phyloP scores from a whole-genome alignment of 2,113 vertebrate species.

The Proteles cristata region DNA sequence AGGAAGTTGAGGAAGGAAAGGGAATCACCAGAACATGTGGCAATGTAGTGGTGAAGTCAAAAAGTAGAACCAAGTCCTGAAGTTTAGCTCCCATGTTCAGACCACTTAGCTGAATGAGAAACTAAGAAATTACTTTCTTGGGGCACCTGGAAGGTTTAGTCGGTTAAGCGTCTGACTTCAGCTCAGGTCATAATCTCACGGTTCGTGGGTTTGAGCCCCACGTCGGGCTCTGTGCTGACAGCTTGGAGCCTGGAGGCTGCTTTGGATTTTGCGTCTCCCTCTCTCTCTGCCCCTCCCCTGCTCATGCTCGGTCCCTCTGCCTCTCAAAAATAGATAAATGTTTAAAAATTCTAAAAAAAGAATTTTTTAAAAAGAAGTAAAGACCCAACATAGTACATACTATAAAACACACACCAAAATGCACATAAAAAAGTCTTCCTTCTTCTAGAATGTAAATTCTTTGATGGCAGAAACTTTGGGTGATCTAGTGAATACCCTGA shows the following conservation, averaged over 20 bases:
- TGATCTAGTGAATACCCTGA: not conserved
- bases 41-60: not conserved
- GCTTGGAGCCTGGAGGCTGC: not conserved
- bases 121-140: not conserved
- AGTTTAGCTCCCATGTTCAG: not conserved
- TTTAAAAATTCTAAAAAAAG: not conserved
- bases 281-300: not conserved
- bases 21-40: not conserved
- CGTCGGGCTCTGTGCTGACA: not conserved
- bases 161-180: not conserved
- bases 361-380: not conserved
- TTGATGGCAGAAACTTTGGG: not conserved
- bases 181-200: not conserved
- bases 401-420: not conserved
- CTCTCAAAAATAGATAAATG: not conserved
- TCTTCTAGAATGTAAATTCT: not conserved
- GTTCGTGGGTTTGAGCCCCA: not conserved
- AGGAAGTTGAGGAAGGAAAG: not conserved
- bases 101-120: not conserved
- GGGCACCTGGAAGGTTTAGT: not conserved
- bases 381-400: not conserved
- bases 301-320: not conserved
- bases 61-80: not conserved
- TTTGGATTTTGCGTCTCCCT: not conserved
- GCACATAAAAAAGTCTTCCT: not conserved